These are phyloP conservation scores for Miopithecus talapoin DNA, from an alignment of 2,797 vertebrate genomes.

Conservation along the genomic window DNA sequence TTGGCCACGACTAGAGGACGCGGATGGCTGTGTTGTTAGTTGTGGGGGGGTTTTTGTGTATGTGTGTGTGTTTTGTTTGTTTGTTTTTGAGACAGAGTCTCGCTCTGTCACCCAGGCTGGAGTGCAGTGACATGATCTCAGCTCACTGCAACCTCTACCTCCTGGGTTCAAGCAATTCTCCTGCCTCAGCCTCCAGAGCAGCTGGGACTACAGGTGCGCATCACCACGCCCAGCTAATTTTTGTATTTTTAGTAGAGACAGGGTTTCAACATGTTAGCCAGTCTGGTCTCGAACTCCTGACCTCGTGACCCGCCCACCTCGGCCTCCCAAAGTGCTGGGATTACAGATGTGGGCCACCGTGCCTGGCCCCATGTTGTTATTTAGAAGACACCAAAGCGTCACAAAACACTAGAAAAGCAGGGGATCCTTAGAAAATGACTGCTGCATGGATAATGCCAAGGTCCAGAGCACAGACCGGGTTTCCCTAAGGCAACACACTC, in stretches of 20 bases:
- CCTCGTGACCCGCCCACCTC: neutral
- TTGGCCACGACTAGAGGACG: neutral
- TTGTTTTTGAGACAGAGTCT: neutral
- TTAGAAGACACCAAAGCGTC: neutral
- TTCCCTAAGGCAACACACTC: neutral
- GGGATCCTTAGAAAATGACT: neutral
- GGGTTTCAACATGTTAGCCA: neutral
- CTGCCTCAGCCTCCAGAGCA: neutral
- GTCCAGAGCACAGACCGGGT: neutral
- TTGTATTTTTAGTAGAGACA: neutral
- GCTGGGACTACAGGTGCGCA: neutral
- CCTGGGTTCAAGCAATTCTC: neutral
- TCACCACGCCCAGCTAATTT: neutral
- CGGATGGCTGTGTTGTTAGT: neutral
- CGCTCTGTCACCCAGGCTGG: neutral
- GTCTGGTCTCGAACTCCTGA: neutral
- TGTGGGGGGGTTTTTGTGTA: too few relatives aligned
- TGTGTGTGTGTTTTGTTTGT: too few relatives aligned
- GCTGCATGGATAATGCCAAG: neutral
- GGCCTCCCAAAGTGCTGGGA: neutral
- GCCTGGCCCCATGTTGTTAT: accelerated
- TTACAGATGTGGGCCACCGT: neutral
- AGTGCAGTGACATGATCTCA: neutral
- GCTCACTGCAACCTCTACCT: neutral
- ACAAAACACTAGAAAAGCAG: neutral